Conservation (phyloP, 1,140 invertebrate genomes). For the Pogonus chalceus region DNA sequence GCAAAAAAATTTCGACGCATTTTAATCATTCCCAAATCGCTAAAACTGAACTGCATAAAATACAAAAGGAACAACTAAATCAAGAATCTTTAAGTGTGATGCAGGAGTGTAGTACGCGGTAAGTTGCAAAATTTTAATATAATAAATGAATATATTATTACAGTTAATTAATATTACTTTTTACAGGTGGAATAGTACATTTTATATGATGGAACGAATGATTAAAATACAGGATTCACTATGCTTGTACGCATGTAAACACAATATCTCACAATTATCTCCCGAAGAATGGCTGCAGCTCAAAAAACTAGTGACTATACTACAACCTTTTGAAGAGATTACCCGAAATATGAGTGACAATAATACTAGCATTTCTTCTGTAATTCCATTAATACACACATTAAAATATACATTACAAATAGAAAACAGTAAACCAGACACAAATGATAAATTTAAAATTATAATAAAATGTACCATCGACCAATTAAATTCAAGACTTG, state of each 20-base stretch:
- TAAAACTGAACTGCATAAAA: too few relatives aligned
- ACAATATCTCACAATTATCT: slow-evolving; percentile 17
- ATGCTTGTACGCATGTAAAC: slow-evolving; percentile 14
- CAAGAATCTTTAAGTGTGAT: too few relatives aligned
- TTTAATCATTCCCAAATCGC: too few relatives aligned
- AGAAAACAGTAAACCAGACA: slow-evolving; percentile 11
- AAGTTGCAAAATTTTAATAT: too few relatives aligned
- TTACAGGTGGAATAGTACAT: too few relatives aligned
- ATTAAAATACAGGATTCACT: slow-evolving; percentile 12
- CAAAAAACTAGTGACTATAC: slow-evolving; percentile 15
- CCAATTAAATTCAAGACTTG: slow-evolving; percentile 18
- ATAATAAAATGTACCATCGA: slow-evolving; percentile 19
- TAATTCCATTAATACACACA: slow-evolving; percentile 13
- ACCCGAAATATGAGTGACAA: slow-evolving; percentile 12
- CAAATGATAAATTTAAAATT: slow-evolving; percentile 16
- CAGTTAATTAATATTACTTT: too few relatives aligned
- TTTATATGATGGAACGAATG: slow-evolving; percentile 14
- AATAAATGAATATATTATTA: too few relatives aligned
- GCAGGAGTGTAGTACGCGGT: too few relatives aligned
- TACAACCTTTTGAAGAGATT: slow-evolving; percentile 17
- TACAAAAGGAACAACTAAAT: too few relatives aligned
- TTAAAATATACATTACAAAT: slow-evolving; percentile 10
- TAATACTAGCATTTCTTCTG: slow-evolving; percentile 12
- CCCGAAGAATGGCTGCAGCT: slow-evolving; percentile 17
- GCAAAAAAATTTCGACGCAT: too few relatives aligned